Evolutionary conservation across 2,797 vertebrate genomes (phyloP), one percentile per base, ranked within the genome.

Genomic region (Galagoides demidoff): DNA sequence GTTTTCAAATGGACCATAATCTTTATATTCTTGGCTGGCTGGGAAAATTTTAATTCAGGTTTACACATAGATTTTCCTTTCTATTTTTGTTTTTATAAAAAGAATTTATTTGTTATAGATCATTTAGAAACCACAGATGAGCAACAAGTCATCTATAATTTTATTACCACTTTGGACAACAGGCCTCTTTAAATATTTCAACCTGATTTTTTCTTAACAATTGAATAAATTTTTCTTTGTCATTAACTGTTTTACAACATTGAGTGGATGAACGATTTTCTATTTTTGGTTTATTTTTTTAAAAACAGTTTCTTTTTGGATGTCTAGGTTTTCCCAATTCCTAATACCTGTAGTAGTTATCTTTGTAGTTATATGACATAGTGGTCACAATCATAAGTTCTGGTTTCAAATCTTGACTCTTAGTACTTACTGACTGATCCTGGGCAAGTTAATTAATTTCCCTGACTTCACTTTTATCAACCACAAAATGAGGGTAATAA

Each of bases 1-100:
- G 82, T 63, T 29, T 37, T 31, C 73, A 83, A 52, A 93, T 43
- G 12, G 29, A 85, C 22, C 45, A 81, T 12, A 83, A 3, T 92
- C 39, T 92, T 25, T 90, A 45, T 70, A 73, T 90, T 22, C 68
- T 63, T 96, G 39, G 27, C 49, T 92, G 61, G 27, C 57, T 92
- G 83, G 61, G 68, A 85, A 85, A 83, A 19, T 78, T 94, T 95
- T 92, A 70, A 45, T 87, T 87, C 37, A 78, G 31, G 31, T 85
- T 92, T 95, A 52, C 31, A 13, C n/a, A 70, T 92, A 68, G 31
- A 66, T 78, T 93, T 93, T 31, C 39, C 71, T 63, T 66, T 83
- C 5, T 55, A 87, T 86, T 45, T 85, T n/a, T 83, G 84, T 83
- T 82, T 79, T 34, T 61, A 9, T 63, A 37, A 90, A 85, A 63